Evolutionary conservation across 1,140 invertebrate genomes (phyloP), one percentile per base, ranked within the genome.

Genomic region (Triops longicaudatus): DNA sequence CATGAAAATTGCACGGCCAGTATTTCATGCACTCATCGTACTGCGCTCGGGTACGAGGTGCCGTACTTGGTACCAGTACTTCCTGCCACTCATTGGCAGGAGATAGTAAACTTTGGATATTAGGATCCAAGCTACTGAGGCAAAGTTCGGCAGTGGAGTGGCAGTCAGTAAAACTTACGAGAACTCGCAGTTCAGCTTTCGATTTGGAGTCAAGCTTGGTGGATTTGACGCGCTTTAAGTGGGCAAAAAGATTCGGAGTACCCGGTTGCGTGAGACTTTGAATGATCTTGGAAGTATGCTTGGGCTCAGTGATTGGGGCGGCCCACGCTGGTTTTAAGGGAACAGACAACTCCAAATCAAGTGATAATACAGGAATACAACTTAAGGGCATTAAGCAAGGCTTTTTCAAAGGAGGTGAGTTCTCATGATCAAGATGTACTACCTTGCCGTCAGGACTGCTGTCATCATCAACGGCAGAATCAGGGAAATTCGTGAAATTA

Each of bases 1-100:
- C 91, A 80, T 86, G 84, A 79, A 96, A 97, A 82, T 93, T 94
- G 28, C 91, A 88, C 0, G 94, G 92, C 95, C 95, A 97, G 42
- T 89, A 83, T 78, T 85, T 84, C 1, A 86, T 86, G 2, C 87
- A 87, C 80, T 86, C 84, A 10, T 88, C 83, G 82, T 89, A 92
- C 81, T 96, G 94, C 72, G 82, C 82, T 75, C 88, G 88, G 1
- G 91, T 88, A 80, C 88, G 87, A 5, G 92, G 90, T 14, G 87
- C 80, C 5, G 79, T 81, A 50, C 83, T 81, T 0, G 92, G 88
- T 0, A 96, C 92, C 31, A 86, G 77, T 0, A 86, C 77, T 2
- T 88, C 82, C 79, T 76, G 42, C 78, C 78, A 78, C 27, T 76
- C 74, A 72, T 43, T 43, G 77, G 26, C 37, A n/a, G 42, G 41